These are phyloP conservation scores for Caretta caretta DNA, from an alignment of 2,113 vertebrate genomes.

Conservation along the genomic window DNA sequence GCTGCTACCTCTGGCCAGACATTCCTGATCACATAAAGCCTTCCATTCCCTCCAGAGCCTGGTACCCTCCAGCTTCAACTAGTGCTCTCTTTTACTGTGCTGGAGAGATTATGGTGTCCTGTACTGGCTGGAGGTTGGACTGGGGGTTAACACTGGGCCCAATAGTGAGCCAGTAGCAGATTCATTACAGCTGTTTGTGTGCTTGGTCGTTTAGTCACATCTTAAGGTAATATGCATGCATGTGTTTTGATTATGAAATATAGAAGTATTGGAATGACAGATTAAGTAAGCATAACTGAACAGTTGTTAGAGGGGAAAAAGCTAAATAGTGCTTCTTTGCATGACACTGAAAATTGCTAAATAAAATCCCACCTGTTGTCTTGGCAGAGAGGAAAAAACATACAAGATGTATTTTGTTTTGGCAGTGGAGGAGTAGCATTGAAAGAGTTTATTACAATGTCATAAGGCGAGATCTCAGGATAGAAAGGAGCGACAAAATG, in stretches of 20 bases:
- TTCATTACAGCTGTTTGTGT: background rate
- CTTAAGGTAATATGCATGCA: background rate
- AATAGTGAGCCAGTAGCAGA: background rate
- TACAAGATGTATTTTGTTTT: fast-evolving
- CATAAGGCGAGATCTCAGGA: background rate
- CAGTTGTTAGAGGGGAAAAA: background rate
- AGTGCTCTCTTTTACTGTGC: background rate
- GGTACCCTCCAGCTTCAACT: background rate
- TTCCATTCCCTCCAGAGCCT: background rate
- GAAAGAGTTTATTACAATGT: fast-evolving
- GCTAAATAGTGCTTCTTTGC: background rate
- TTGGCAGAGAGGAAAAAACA: background rate
- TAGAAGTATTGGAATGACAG: background rate
- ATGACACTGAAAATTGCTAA: background rate
- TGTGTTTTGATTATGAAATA: background rate
- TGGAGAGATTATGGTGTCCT: background rate
- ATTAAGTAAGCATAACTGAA: background rate
- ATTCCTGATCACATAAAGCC: background rate
- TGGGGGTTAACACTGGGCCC: background rate
- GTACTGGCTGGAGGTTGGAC: background rate
- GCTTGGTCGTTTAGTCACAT: background rate
- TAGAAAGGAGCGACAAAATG: background rate
- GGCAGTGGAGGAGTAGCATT: fast-evolving
- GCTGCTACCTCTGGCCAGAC: background rate
- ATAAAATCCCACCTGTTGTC: background rate